Conservation (phyloP, 1,140 invertebrate genomes). For the Oncopodura yosiiana region DNA sequence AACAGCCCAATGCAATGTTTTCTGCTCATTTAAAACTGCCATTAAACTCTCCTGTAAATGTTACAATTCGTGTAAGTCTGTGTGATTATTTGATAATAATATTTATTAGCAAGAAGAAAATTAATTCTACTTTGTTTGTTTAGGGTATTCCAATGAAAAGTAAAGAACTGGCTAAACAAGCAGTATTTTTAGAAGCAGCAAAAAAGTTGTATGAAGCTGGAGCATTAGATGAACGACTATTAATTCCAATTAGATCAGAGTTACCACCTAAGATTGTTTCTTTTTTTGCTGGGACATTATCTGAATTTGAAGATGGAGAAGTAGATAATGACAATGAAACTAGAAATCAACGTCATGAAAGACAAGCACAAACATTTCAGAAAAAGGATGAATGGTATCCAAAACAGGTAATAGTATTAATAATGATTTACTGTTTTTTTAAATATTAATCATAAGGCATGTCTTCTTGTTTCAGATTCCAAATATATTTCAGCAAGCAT, state of each 20-base stretch:
- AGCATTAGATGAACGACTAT: slow-evolving; percentile 49
- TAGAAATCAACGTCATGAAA: no score
- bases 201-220: slow-evolving; percentile 48
- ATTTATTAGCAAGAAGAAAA: background rate
- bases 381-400: no score
- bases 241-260: slow-evolving; percentile 42
- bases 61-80: slow-evolving; percentile 43
- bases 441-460: background rate
- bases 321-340: no score
- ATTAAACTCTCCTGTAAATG: slow-evolving; percentile 56
- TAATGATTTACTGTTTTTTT: background rate
- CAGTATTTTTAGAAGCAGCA: slow-evolving; percentile 67
- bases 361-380: no score
- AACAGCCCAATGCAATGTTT: slow-evolving; percentile 37
- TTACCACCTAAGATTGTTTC: background rate
- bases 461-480: slow-evolving; percentile 1
- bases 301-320: slow-evolving; percentile 48
- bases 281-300: slow-evolving; percentile 22
- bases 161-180: slow-evolving; percentile 62
- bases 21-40: slow-evolving; percentile 53
- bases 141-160: slow-evolving; percentile 52
- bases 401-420: background rate
- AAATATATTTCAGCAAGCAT: background rate
- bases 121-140: slow-evolving; percentile 32
- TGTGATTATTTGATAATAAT: slow-evolving; percentile 16